Conservation (phyloP, 2,113 vertebrate genomes). For the Dasyprocta punctata region DNA sequence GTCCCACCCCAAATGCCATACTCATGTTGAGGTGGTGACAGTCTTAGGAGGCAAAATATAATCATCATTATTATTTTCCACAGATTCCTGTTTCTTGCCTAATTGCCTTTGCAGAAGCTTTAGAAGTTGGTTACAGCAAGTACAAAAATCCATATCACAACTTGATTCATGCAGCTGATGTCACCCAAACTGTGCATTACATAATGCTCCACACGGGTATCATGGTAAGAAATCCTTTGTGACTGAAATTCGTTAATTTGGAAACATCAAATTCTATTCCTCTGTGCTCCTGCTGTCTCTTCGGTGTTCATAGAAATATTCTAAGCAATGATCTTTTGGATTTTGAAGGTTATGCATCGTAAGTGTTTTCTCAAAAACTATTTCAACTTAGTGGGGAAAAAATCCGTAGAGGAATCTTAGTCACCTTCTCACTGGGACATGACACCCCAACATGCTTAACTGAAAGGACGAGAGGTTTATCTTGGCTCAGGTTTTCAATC, state of each 20-base stretch:
- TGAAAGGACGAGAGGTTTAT: not conserved
- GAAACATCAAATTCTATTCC: not conserved
- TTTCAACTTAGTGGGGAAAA: not conserved
- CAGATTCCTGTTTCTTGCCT: conserved; percentile 96
- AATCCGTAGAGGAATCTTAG: not conserved
- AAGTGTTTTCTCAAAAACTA: not conserved
- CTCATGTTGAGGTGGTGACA: not conserved
- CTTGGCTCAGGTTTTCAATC: not conserved
- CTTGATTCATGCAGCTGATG: conserved; percentile 97
- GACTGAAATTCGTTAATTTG: not conserved
- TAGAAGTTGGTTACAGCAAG: conserved; percentile 98
- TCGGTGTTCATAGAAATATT: not conserved
- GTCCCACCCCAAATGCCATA: not conserved
- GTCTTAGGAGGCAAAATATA: conserved; percentile 49
- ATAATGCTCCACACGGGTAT: conserved; percentile 98
- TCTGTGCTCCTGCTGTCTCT: not conserved
- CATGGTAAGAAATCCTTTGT: conserved; percentile 90
- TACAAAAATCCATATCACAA: conserved; percentile 99
- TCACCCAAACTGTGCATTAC: conserved; percentile 98
- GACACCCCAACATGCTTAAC: not conserved
- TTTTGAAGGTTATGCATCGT: not conserved
- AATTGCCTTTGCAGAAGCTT: conserved; percentile 96
- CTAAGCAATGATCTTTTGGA: not conserved
- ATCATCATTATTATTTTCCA: conserved; percentile 74
- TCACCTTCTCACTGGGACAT: not conserved